Base-by-base conservation (phyloP, 2,797 vertebrate genomes). In the Jordanella pulchra region DNA sequence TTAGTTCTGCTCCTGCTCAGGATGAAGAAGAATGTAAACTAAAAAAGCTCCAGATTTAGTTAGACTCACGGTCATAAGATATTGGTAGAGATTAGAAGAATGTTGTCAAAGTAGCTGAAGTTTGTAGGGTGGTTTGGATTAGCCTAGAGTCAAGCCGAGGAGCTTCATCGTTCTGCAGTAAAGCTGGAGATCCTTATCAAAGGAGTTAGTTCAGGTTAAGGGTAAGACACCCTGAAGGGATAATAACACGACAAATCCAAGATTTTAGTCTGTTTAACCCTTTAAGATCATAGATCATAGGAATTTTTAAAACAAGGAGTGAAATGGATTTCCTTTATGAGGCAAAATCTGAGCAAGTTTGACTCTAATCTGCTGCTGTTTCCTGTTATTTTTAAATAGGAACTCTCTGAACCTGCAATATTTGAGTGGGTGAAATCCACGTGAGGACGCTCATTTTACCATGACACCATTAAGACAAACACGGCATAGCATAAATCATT, bases 281-380 rank as follows among this genome's bases (percentile, higher is more conserved):
- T 56, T 9, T 11, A 58, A 32, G 30, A 58, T 58, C 55, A 35
- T 58, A 58, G 30, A 25, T 25, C 51, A 25, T 53, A n/a, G n/a
- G n/a, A n/a, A n/a, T n/a, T 79, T 55, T 71, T 63, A 72, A 69
- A 80, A 84, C 72, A 84, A 74, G 82, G 73, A 79, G 18, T 47
- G 63, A n/a, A 56, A 39, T 73, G 73, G 54, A 30, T 65, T 69
- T 72, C 28, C 39, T 66, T 83, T 79, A 80, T 81, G 72, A 35
- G 78, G 81, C 48, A 32, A 48, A 28, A 53, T 53, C 78, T 67
- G 48, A 32, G 71, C 55, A 76, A 73, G 50, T 81, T 77, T 77
- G 35, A 65, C 63, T 45, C 68, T 75, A 67, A 87, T 70, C 10
- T 1, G 54, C n/a, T 68, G 44, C 53, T 35, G 65, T 32, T 71